Evolutionary conservation across 35 echinoderm and acorn worm species (phyloP), one percentile per base, ranked within the genome.

Genomic region (Heliocidaris erythrogramma): DNA sequence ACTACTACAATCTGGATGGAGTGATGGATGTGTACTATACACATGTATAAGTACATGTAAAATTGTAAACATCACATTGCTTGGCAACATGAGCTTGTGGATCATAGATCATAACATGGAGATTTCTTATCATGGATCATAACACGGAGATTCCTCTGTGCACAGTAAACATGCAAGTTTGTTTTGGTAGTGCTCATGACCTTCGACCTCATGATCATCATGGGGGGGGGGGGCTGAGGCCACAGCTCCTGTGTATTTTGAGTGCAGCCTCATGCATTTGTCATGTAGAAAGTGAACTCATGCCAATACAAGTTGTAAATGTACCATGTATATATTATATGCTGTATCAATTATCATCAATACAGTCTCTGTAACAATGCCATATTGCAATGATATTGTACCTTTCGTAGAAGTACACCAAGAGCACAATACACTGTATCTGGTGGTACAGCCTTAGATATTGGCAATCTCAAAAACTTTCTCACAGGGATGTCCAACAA

Each of bases 401-500:
- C 13, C 52, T 14, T 53, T 53, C 7, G 13, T 14, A 56, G 9
- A 56, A 13, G 52, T 56, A 13, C 0, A 56, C 0, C 52, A 78
- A n/a, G 65, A 27, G 7, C 27, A 8, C 65, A 78, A 78, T 27
- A 78, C 2, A 6, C 21, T 78, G 65, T 24, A n/a, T 21, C 6
- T 11, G 0, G 5, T 11, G 0, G 5, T 24, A 78, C 18, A 78
- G 65, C 65, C 65, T 78, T 24, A 21, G 0, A 0, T 78, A 78
- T 4, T 78, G 5, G 21, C 21, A 18, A 21, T 42, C 65, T 78
- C 65, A 3, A 78, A 78, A 78, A 78, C 65, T 78, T 78, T 78
- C 65, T 78, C 65, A 78, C 65, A 78, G 65, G 65, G 65, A 78
- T 78, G 65, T 78, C 65, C 65, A 78, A 78, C 27, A 56, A n/a